phyloP scores from a whole-genome alignment of 2,797 vertebrate species.

The Spizella passerina region DNA sequence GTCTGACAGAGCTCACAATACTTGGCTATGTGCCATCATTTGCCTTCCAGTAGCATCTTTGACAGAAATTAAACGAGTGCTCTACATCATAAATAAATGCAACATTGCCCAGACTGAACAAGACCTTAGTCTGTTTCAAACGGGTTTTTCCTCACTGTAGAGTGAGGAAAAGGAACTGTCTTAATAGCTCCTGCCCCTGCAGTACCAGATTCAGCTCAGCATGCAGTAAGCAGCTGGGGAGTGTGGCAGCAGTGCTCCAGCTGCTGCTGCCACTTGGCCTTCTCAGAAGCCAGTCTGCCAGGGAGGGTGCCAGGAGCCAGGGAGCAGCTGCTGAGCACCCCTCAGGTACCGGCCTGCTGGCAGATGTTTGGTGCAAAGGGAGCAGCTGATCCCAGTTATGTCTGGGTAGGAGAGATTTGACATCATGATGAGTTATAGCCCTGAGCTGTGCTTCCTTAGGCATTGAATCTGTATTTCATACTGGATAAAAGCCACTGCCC shows the following conservation, averaged over 20 bases:
- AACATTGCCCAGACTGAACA: background rate
- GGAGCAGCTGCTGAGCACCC: background rate
- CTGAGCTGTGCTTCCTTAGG: background rate
- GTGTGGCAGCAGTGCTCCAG: background rate
- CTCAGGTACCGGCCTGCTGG: background rate
- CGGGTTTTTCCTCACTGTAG: background rate
- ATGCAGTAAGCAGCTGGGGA: background rate
- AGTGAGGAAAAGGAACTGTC: background rate
- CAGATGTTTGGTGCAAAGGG: rapidly evolving
- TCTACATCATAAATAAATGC: background rate
- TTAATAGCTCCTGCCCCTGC: background rate
- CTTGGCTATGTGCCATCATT: background rate
- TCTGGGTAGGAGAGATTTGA: background rate
- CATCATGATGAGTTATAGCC: background rate
- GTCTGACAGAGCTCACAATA: background rate
- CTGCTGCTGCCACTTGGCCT: background rate
- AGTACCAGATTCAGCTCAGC: background rate
- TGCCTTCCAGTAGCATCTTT: background rate
- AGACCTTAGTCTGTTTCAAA: background rate
- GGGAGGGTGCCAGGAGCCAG: background rate
- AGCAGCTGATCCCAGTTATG: background rate
- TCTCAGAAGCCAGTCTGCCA: background rate
- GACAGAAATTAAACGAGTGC: background rate
- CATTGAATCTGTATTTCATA: background rate
- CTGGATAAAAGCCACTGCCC: background rate